Conservation (phyloP, 2,888 invertebrate genomes). For the Vandiemenella viatica region DNA sequence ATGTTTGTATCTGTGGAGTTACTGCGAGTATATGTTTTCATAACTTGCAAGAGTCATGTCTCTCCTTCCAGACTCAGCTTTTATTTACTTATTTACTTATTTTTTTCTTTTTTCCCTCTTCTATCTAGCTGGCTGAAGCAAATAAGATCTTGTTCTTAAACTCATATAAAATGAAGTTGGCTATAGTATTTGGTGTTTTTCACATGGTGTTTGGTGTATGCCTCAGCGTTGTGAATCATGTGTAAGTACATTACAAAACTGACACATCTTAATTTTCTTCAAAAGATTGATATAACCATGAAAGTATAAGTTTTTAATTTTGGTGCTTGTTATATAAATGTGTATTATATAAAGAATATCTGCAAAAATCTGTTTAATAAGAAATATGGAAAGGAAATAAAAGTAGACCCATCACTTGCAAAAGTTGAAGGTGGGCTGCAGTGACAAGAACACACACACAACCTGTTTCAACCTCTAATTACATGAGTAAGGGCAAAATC, state of each 20-base stretch:
- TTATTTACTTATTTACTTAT: background rate
- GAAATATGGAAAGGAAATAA: background rate
- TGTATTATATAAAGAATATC: background rate
- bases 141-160: slow-evolving; percentile 85
- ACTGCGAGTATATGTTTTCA: no score
- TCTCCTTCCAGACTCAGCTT: no score
- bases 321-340: background rate
- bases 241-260: slow-evolving; percentile 38
- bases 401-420: no score
- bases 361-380: background rate
- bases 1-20: no score
- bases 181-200: slow-evolving; percentile 89
- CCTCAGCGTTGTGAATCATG: slow-evolving; percentile 71
- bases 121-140: slow-evolving; percentile 36
- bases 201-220: slow-evolving; percentile 95
- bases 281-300: background rate
- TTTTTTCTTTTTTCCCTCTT: background rate
- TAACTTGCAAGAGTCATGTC: no score
- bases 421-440: no score
- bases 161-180: slow-evolving; percentile 89
- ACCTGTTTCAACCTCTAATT: no score
- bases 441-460: no score
- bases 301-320: background rate
- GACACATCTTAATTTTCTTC: background rate
- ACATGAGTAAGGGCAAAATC: no score